Evolutionary conservation across 2,888 invertebrate species (phyloP).

Genomic region (Metalampra italica): DNA sequence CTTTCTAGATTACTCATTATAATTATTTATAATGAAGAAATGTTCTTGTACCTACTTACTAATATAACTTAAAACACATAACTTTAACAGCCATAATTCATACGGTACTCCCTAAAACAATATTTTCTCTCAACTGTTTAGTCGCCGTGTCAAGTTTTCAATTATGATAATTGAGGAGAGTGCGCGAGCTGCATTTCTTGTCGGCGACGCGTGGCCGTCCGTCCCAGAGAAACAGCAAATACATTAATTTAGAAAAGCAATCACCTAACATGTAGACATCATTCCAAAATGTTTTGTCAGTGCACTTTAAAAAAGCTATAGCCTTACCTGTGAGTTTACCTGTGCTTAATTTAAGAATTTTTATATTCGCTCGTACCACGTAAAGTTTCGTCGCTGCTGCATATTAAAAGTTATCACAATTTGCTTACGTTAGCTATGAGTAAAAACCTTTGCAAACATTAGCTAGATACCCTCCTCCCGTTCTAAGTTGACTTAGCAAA

Average conservation of each 20-base stretch:
- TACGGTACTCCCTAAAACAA: conserved; percentile 18
- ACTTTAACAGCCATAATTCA: conserved; percentile 19
- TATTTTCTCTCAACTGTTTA: conserved; percentile 23
- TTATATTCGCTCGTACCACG: no score
- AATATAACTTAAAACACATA: background rate
- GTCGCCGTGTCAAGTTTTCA: conserved; percentile 38
- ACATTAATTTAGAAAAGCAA: conserved; percentile 7
- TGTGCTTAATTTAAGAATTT: no score
- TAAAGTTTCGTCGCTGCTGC: no score
- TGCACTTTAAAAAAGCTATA: background rate
- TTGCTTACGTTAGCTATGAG: no score
- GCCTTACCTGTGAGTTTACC: background rate
- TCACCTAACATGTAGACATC: background rate
- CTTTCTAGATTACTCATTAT: no score
- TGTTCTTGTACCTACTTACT: no score
- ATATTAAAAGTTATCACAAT: no score
- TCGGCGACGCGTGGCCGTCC: conserved; percentile 32
- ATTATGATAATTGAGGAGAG: conserved; percentile 50
- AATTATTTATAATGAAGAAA: background rate
- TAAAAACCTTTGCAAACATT: no score
- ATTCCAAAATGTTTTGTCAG: background rate
- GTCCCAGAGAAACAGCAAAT: conserved; percentile 24
- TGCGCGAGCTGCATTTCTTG: conserved; percentile 42
- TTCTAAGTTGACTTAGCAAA: background rate
- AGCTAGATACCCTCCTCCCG: background rate